These are phyloP conservation scores for Tetraneura akinire DNA, from an alignment of 1,140 invertebrate species.

Conservation along the genomic window DNA sequence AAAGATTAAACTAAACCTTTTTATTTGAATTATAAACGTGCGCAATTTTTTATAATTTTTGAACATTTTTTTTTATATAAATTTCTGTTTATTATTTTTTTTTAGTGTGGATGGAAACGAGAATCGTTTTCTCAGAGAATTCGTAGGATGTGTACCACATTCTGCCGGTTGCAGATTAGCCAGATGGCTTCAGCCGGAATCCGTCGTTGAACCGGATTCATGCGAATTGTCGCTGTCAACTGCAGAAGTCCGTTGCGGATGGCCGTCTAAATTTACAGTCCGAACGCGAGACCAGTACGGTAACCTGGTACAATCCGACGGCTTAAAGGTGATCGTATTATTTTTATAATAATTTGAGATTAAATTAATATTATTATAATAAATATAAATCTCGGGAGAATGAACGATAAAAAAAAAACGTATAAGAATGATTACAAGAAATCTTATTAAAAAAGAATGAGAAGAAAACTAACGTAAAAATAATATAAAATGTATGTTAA, in stretches of 20 bases:
- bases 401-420: too few relatives aligned
- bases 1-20: too few relatives aligned
- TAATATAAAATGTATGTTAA: too few relatives aligned
- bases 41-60: not conserved
- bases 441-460: too few relatives aligned
- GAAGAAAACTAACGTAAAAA: too few relatives aligned
- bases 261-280: slow-evolving; percentile 28
- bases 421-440: too few relatives aligned
- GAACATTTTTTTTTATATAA: not conserved
- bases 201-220: slow-evolving; percentile 83
- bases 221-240: slow-evolving; percentile 65
- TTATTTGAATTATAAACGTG: too few relatives aligned
- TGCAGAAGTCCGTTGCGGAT: slow-evolving; percentile 32
- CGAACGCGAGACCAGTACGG: slow-evolving; percentile 35
- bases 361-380: too few relatives aligned
- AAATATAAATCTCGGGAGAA: too few relatives aligned
- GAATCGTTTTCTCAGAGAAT: slow-evolving; percentile 90
- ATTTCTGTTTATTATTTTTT: not conserved
- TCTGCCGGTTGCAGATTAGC: slow-evolving; percentile 90
- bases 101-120: slow-evolving; percentile 82
- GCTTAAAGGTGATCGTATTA: slow-evolving; percentile 1
- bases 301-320: not conserved
- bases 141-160: slow-evolving; percentile 79
- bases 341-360: too few relatives aligned
- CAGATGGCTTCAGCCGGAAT: slow-evolving; percentile 91